These are phyloP conservation scores for Alca torda DNA, from an alignment of 2,797 vertebrate genomes.

Conservation along the genomic window DNA sequence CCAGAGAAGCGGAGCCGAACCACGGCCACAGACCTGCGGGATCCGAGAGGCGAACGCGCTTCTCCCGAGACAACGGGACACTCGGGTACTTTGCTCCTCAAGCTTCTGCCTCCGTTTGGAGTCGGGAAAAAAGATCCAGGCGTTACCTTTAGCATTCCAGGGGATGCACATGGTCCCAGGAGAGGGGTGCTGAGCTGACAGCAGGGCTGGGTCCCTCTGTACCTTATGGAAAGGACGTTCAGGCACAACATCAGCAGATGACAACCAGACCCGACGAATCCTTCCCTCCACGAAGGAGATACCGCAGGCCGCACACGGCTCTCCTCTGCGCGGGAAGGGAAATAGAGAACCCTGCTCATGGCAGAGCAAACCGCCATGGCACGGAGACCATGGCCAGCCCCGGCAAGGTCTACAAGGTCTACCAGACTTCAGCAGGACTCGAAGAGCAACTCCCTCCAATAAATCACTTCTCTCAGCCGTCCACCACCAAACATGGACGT, in stretches of 20 bases:
- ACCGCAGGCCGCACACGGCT: accelerated
- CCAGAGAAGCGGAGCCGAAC: background rate
- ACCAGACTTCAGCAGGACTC: background rate
- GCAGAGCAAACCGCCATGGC: background rate
- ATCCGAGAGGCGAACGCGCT: accelerated
- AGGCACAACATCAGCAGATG: background rate
- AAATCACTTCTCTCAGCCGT: background rate
- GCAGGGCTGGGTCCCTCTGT: background rate
- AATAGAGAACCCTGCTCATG: accelerated
- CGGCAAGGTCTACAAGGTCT: background rate
- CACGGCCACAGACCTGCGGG: accelerated
- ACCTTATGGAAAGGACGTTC: background rate
- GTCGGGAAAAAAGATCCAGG: background rate
- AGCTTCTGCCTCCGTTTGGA: background rate
- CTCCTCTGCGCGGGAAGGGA: accelerated
- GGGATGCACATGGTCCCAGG: accelerated
- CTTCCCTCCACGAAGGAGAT: background rate
- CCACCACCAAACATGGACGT: background rate
- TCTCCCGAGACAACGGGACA: background rate
- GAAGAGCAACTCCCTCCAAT: background rate
- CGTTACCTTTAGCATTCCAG: background rate
- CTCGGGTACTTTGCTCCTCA: background rate
- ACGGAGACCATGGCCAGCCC: background rate
- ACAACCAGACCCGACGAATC: background rate
- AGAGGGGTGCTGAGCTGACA: background rate